phyloP scores from a whole-genome alignment of 2,888 invertebrate species.

The Eurois occulta region DNA sequence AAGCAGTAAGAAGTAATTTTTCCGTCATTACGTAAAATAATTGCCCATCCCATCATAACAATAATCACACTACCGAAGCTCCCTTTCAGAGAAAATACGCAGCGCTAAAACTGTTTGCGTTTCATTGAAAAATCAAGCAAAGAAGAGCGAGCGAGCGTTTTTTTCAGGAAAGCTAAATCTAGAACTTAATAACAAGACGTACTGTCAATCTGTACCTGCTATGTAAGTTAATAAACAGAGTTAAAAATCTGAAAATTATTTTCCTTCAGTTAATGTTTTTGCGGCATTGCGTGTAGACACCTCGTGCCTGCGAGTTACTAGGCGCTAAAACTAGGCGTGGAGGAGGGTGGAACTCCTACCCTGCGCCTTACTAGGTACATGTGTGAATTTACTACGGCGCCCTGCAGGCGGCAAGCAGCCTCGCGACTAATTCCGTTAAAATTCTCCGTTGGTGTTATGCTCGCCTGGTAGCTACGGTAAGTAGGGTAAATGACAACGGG shows the following conservation, averaged over 20 bases:
- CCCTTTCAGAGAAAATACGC: slow-evolving; percentile 8
- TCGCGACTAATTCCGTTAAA: slow-evolving; percentile 90
- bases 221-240: slow-evolving; percentile 68
- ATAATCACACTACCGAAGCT: slow-evolving; percentile 1
- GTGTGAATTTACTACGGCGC: slow-evolving; percentile 89
- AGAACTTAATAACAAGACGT: slow-evolving; percentile 31
- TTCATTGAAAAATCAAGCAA: slow-evolving; percentile 36
- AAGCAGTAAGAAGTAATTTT: neutral
- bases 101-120: slow-evolving; percentile 5
- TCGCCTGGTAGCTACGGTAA: slow-evolving; percentile 85
- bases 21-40: neutral
- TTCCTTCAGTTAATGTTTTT: slow-evolving; percentile 79
- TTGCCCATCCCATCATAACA: neutral
- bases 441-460: slow-evolving; percentile 86
- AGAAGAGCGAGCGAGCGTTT: slow-evolving; percentile 19
- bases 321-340: slow-evolving; percentile 84
- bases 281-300: slow-evolving; percentile 86
- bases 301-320: slow-evolving; percentile 82
- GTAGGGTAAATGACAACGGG: slow-evolving; percentile 87
- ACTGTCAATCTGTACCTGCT: slow-evolving; percentile 41
- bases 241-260: slow-evolving; percentile 75
- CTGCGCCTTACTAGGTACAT: slow-evolving; percentile 77
- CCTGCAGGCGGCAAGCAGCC: slow-evolving; percentile 84
- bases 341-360: slow-evolving; percentile 81
- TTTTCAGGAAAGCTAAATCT: slow-evolving; percentile 16